These are phyloP conservation scores for Drosophila pruinosa DNA, from an alignment of 1,140 invertebrate genomes.

Conservation along the genomic window DNA sequence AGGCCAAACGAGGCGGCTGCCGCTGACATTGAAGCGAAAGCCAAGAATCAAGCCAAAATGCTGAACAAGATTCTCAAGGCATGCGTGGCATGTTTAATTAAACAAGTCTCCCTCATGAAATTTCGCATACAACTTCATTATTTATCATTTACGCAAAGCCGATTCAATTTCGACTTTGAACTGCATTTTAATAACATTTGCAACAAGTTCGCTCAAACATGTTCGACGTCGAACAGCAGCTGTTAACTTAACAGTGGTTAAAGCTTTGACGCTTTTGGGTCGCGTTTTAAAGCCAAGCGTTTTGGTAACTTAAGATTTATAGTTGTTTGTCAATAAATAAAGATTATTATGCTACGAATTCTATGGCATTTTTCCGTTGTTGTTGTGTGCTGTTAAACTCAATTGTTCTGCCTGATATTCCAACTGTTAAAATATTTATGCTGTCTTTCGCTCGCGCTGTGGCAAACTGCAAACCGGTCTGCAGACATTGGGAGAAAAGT, in stretches of 20 bases:
- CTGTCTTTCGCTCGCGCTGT: slow-evolving; percentile 14
- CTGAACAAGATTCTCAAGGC: slow-evolving; percentile 22
- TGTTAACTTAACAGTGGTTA: slow-evolving; percentile 24
- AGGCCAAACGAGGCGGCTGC: slow-evolving; percentile 50
- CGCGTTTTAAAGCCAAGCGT: neutral
- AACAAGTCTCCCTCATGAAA: slow-evolving; percentile 11
- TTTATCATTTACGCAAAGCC: neutral
- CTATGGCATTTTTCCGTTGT: neutral
- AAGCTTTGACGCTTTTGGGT: neutral
- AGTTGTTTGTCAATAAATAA: neutral
- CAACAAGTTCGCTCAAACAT: slow-evolving; percentile 15
- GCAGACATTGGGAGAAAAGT: slow-evolving; percentile 20
- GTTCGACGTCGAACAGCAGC: slow-evolving; percentile 23
- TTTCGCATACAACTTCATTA: slow-evolving; percentile 10
- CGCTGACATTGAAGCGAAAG: slow-evolving; percentile 79
- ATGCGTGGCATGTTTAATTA: slow-evolving; percentile 67
- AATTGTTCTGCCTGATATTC: neutral
- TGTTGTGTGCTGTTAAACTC: neutral
- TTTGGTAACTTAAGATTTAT: neutral
- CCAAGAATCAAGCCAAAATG: slow-evolving; percentile 58
- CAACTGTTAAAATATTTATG: slow-evolving; percentile 24
- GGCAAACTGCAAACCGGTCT: slow-evolving; percentile 38
- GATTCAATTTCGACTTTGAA: neutral
- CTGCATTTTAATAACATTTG: neutral
- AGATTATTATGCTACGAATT: neutral